Evolutionary conservation across 1,140 invertebrate species (phyloP).

Genomic region (Helicoverpa armigera): DNA sequence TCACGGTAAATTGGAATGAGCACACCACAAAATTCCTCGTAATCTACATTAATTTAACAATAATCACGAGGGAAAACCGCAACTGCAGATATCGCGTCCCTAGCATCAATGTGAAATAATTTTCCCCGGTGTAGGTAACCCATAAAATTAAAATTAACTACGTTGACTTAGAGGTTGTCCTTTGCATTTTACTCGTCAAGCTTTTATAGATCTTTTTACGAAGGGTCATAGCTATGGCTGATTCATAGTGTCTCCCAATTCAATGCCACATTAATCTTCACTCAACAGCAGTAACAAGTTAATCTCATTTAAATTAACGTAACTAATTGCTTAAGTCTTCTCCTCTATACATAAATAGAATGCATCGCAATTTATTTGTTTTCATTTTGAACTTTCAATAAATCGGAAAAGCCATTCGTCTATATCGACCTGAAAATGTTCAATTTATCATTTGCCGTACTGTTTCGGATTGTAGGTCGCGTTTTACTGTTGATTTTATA

Average conservation of each 20-base stretch:
- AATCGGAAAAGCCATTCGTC: background rate
- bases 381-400: background rate
- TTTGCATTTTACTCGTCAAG: too few relatives aligned
- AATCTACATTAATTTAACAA: too few relatives aligned
- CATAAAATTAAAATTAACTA: too few relatives aligned
- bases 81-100: too few relatives aligned
- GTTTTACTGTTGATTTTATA: background rate
- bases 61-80: too few relatives aligned
- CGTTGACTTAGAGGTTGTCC: too few relatives aligned
- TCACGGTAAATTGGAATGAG: too few relatives aligned
- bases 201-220: too few relatives aligned
- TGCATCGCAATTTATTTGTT: background rate
- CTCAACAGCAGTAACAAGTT: conserved; percentile 1
- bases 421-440: background rate
- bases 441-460: background rate
- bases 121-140: too few relatives aligned
- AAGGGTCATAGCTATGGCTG: background rate
- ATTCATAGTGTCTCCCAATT: background rate
- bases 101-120: too few relatives aligned
- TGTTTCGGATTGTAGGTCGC: background rate
- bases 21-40: too few relatives aligned
- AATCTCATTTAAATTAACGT: conserved; percentile 19
- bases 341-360: background rate
- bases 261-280: conserved; percentile 6
- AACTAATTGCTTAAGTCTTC: background rate